phyloP scores from a whole-genome alignment of 2,888 invertebrate genomes.

The Branchipolynoe longqiensis region DNA sequence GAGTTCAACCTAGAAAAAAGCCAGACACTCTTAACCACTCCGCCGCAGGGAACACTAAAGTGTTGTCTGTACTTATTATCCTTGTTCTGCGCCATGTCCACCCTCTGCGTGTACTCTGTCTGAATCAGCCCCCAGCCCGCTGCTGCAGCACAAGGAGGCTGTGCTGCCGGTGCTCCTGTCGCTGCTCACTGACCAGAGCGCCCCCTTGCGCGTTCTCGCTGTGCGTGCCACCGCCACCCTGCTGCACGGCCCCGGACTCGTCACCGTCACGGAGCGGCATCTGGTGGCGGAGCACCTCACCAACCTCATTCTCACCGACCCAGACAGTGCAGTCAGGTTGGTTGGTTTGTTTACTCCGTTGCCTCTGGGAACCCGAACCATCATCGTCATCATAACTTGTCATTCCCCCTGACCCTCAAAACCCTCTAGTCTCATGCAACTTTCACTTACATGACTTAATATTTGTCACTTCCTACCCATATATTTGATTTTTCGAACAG shows the following conservation, averaged over 20 bases:
- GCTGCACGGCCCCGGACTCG: conserved; percentile 56
- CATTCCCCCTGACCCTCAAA: neutral
- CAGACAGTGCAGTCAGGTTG: conserved; percentile 63
- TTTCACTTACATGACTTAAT: neutral
- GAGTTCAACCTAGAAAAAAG: no score
- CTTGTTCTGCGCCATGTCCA: neutral
- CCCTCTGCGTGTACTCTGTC: no score
- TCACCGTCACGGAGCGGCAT: conserved; percentile 53
- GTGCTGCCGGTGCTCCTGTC: conserved; percentile 61
- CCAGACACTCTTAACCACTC: no score
- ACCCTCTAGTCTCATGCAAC: neutral
- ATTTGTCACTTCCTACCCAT: neutral
- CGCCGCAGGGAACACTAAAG: no score
- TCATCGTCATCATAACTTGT: neutral
- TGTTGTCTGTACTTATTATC: neutral
- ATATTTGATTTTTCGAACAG: conserved; percentile 33
- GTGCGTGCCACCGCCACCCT: conserved; percentile 58
- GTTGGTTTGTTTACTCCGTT: neutral
- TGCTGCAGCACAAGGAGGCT: conserved; percentile 63
- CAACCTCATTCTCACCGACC: conserved; percentile 57
- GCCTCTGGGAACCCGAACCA: neutral
- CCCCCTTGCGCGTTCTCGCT: conserved; percentile 58
- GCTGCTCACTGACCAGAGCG: conserved; percentile 60
- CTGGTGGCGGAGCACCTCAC: conserved; percentile 62
- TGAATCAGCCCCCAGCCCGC: neutral